These are phyloP conservation scores for Chaetophractus vellerosus DNA, from an alignment of 2,797 vertebrate species.

Conservation along the genomic window DNA sequence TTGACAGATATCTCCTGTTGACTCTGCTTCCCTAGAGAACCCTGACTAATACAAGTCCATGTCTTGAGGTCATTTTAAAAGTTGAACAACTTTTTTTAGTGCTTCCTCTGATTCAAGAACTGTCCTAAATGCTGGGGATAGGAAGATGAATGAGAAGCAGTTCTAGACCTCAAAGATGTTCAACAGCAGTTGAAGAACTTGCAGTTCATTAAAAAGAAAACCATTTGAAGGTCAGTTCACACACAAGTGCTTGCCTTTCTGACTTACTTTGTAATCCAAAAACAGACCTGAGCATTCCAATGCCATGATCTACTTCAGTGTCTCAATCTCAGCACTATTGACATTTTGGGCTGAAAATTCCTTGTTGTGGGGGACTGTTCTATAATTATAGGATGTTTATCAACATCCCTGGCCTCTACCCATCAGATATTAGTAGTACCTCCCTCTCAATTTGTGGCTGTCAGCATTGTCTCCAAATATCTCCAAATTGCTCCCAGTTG, in stretches of 20 bases:
- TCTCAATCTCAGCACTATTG: not conserved
- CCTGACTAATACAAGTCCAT: not conserved
- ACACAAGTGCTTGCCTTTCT: not conserved
- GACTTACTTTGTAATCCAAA: not conserved
- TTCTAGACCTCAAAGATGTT: not conserved
- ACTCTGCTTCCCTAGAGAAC: too few species aligned
- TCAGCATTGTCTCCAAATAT: too few species aligned
- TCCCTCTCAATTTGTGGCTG: not conserved
- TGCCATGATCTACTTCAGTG: not conserved
- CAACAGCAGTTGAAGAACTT: not conserved
- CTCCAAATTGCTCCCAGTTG: too few species aligned
- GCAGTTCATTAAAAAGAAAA: not conserved
- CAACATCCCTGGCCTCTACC: not conserved
- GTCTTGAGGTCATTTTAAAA: conserved; percentile 48
- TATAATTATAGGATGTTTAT: not conserved
- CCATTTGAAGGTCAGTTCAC: not conserved
- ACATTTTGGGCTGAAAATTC: not conserved
- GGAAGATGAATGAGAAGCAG: not conserved
- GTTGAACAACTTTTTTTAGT: not conserved
- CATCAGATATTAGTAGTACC: not conserved
- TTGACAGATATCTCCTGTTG: too few species aligned
- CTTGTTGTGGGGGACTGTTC: not conserved
- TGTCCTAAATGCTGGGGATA: not conserved
- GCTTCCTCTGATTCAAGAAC: not conserved
- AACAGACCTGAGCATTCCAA: not conserved